Conservation (phyloP, 2,113 vertebrate genomes). For the Leiothrix lutea region DNA sequence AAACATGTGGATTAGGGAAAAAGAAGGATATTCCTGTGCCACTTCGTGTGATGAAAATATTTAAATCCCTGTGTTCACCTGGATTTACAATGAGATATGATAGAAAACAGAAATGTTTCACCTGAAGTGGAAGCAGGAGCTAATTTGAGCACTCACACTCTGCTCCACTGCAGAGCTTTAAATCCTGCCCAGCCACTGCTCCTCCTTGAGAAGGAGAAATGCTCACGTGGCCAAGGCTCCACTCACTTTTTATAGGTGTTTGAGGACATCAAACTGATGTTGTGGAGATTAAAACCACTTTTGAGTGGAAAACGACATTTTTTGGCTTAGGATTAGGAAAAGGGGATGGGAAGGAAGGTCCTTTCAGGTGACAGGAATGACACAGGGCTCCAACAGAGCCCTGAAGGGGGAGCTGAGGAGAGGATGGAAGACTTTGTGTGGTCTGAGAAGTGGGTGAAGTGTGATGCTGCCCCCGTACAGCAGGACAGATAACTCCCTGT, state of each 20-base stretch:
- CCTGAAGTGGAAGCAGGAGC: not conserved
- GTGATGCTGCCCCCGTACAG: not conserved
- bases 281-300: not conserved
- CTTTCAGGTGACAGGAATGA: not conserved
- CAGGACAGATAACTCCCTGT: not conserved
- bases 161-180: not conserved
- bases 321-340: not conserved
- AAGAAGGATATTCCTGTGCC: not conserved
- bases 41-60: not conserved
- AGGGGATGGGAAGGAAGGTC: not conserved
- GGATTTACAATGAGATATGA: not conserved
- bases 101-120: not conserved
- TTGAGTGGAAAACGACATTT: not conserved
- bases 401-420: not conserved
- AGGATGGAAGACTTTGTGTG: not conserved
- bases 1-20: rapidly evolving
- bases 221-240: not conserved
- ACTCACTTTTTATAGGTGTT: not conserved
- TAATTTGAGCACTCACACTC: not conserved
- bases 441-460: not conserved
- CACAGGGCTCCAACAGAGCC: not conserved
- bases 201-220: not conserved
- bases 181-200: not conserved
- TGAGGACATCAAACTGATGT: not conserved
- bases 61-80: not conserved